Evolutionary conservation across 2,888 invertebrate genomes (phyloP).

Genomic region (Ferrisia virgata): DNA sequence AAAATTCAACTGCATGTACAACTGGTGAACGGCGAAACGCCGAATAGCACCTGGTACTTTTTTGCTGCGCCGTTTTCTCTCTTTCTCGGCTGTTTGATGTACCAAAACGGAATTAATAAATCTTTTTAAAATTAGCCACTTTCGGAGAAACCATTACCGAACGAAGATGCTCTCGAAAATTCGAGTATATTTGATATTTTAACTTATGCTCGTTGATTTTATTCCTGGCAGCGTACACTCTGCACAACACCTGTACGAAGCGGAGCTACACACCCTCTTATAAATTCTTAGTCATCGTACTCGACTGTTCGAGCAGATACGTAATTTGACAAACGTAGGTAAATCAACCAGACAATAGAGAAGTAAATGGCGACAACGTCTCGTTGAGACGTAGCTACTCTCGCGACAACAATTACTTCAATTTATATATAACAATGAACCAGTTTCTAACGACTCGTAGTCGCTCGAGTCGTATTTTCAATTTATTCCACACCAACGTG

Average conservation of each 20-base stretch:
- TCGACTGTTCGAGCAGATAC: neutral
- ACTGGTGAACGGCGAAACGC: neutral
- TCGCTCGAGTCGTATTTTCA: neutral
- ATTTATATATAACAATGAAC: neutral
- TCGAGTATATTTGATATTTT: neutral
- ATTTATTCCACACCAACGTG: too few species aligned
- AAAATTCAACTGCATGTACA: neutral
- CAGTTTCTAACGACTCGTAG: neutral
- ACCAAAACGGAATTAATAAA: neutral
- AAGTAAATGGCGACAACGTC: neutral
- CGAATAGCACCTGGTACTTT: slow-evolving; percentile 13
- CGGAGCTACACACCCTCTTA: too few species aligned
- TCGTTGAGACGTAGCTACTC: neutral
- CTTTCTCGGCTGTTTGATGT: neutral
- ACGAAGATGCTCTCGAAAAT: neutral
- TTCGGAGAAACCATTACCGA: neutral
- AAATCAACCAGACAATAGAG: neutral
- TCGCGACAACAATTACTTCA: neutral
- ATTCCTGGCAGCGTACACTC: neutral
- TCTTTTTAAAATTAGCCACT: neutral
- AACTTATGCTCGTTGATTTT: neutral
- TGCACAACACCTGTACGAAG: too few species aligned
- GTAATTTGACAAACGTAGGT: neutral
- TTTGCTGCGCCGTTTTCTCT: neutral
- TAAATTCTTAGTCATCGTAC: neutral